These are phyloP conservation scores for Urocolius indicus DNA, from an alignment of 2,113 vertebrate genomes.

Conservation along the genomic window DNA sequence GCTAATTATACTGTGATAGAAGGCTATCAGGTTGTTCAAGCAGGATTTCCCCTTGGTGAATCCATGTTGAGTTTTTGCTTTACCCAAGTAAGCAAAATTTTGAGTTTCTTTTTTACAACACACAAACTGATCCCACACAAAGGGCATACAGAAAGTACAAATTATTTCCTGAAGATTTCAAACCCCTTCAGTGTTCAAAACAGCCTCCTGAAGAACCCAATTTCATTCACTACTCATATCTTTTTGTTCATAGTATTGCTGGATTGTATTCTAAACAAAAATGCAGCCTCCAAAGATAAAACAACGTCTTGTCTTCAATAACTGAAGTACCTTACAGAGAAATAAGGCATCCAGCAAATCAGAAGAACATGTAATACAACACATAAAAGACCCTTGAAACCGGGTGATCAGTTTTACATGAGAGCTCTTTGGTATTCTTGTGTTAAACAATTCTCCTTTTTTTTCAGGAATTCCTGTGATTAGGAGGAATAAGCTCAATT, in stretches of 20 bases:
- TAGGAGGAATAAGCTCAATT: not conserved
- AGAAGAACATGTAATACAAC: not conserved
- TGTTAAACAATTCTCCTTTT: not conserved
- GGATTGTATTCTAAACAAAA: not conserved
- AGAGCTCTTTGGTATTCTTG: not conserved
- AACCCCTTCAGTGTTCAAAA: not conserved
- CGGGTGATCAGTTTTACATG: not conserved
- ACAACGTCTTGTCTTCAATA: not conserved
- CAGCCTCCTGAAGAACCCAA: not conserved
- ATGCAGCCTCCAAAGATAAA: not conserved
- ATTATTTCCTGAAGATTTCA: not conserved
- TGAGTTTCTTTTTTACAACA: not conserved
- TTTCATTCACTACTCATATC: not conserved
- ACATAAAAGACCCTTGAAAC: not conserved
- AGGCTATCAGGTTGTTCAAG: no score
- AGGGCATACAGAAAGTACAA: not conserved
- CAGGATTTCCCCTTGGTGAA: no score
- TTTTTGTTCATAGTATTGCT: not conserved
- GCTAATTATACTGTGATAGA: no score
- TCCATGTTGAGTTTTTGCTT: no score
- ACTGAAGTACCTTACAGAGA: not conserved
- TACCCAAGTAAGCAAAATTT: not conserved
- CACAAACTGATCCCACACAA: not conserved
- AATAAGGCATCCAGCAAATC: not conserved
- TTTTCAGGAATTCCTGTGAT: conserved; percentile 1